phyloP scores from a whole-genome alignment of 2,113 vertebrate species.

The Rhodinocichla rosea region DNA sequence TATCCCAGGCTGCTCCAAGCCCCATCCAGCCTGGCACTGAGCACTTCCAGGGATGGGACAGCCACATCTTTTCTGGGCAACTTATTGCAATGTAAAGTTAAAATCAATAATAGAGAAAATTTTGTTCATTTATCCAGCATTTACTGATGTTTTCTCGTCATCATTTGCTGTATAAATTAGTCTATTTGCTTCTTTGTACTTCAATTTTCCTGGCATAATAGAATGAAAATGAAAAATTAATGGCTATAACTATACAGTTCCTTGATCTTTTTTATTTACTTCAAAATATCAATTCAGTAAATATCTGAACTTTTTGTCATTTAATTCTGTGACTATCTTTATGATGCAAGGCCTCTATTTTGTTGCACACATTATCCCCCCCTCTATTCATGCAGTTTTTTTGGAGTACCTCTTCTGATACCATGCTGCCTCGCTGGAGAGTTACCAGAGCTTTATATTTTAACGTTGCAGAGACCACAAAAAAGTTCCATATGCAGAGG shows the following conservation, averaged over 20 bases:
- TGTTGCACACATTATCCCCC: not conserved
- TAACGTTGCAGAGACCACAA: constrained; percentile 46
- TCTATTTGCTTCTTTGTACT: not conserved
- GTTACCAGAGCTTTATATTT: constrained; percentile 6
- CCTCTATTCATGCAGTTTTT: not conserved
- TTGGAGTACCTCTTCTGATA: not conserved
- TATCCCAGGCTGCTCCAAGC: not conserved
- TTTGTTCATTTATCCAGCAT: not conserved
- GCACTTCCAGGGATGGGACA: not conserved
- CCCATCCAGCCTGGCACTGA: not conserved
- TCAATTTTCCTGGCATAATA: not conserved
- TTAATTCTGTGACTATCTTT: not conserved
- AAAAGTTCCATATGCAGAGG: constrained; percentile 44
- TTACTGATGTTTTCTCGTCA: not conserved
- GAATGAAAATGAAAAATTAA: not conserved
- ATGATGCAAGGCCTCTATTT: not conserved
- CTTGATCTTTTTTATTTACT: not conserved
- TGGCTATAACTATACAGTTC: not conserved
- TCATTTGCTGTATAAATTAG: not conserved
- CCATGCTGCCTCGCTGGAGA: not conserved
- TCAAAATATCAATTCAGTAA: not conserved
- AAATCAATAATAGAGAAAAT: not conserved
- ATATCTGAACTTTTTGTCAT: not conserved
- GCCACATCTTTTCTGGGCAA: not conserved
- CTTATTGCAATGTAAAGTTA: not conserved